Evolutionary conservation across 2,888 invertebrate species (phyloP).

Genomic region (Tryphoninae sp.): DNA sequence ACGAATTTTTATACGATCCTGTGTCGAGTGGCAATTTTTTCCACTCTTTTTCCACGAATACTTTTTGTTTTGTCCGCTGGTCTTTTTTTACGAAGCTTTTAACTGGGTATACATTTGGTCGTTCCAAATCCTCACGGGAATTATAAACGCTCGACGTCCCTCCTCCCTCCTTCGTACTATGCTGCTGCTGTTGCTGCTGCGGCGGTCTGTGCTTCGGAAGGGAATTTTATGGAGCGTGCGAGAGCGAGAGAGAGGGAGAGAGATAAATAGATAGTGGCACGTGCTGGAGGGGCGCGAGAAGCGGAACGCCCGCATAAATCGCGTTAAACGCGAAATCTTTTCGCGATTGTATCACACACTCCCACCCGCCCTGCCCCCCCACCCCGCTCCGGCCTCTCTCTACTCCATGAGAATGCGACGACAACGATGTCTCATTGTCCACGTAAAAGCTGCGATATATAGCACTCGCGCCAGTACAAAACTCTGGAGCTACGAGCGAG

Average conservation of each 20-base stretch:
- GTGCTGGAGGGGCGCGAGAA: constrained; percentile 43
- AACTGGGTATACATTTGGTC: constrained; percentile 61
- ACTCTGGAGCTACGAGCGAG: constrained; percentile 14
- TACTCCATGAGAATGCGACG: constrained; percentile 32
- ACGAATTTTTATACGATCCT: constrained; percentile 51
- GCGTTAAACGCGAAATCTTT: constrained; percentile 62
- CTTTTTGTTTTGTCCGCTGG: constrained; percentile 47
- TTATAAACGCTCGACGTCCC: constrained; percentile 61
- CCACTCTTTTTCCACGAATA: constrained; percentile 17
- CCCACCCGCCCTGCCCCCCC: neutral
- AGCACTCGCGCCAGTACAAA: constrained; percentile 5
- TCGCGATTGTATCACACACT: constrained; percentile 57
- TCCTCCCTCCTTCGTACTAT: constrained; percentile 4
- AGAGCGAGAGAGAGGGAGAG: constrained; percentile 48
- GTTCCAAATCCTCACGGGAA: constrained; percentile 59
- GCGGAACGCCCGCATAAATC: constrained; percentile 59
- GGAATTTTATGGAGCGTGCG: constrained; percentile 58
- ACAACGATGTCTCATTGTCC: constrained; percentile 57
- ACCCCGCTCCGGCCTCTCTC: too few species aligned
- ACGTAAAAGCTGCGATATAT: constrained; percentile 15
- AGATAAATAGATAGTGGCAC: constrained; percentile 55
- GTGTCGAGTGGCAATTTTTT: constrained; percentile 28
- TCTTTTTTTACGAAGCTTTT: constrained; percentile 49
- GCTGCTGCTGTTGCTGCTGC: constrained; percentile 43
- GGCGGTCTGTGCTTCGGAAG: constrained; percentile 53